These are phyloP conservation scores for Trichonephila clavipes DNA, from an alignment of 1,140 invertebrate genomes.

Conservation along the genomic window DNA sequence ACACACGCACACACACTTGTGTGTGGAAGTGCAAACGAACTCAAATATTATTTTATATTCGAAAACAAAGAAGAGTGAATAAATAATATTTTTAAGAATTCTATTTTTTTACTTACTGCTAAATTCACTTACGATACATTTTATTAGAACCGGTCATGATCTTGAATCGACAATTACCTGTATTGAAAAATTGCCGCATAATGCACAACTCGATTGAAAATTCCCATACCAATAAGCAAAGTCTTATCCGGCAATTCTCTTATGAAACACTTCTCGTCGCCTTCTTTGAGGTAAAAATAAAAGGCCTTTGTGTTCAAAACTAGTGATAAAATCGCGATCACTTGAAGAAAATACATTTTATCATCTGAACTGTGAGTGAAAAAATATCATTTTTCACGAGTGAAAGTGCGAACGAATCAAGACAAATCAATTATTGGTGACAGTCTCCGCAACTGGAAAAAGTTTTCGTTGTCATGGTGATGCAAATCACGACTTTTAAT, in stretches of 20 bases:
- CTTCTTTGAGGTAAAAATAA: conserved; percentile 58
- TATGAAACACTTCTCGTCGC: conserved; percentile 50
- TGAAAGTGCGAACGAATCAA: not conserved
- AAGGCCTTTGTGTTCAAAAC: not conserved
- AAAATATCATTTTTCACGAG: not conserved
- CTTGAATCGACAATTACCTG: no score
- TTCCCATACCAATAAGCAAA: conserved; percentile 20
- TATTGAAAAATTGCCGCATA: no score
- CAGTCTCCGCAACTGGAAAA: not conserved
- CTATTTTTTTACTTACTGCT: no score
- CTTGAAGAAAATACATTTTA: not conserved
- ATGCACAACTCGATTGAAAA: no score
- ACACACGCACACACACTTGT: no score
- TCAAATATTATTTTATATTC: no score
- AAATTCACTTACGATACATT: no score
- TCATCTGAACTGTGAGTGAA: not conserved
- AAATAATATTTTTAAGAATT: no score
- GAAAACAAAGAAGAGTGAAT: no score
- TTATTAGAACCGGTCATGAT: no score
- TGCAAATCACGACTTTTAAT: not conserved
- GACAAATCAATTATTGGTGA: conserved; percentile 2
- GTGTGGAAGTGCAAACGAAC: no score
- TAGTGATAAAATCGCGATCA: not conserved
- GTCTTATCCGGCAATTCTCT: conserved; percentile 21
- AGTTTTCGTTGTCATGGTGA: not conserved